Percentiles rank a stretch among this genome's conserved stretches.
These are phyloP conservation scores for Pteropus alecto DNA, from an alignment of 2,113 vertebrate species.

Conservation along the genomic window DNA sequence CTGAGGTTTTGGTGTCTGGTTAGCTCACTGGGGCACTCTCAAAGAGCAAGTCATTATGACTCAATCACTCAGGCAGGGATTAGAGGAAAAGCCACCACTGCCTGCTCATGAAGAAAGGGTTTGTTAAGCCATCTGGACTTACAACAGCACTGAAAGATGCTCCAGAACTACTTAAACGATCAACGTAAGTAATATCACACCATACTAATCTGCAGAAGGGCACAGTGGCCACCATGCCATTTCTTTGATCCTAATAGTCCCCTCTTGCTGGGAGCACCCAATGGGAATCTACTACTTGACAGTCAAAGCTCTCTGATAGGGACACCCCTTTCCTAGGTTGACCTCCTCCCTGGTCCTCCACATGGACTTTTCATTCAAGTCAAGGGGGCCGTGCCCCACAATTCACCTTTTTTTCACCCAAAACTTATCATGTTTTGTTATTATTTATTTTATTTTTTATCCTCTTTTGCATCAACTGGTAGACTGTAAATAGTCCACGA, in stretches of 20 bases:
- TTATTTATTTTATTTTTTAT: neutral
- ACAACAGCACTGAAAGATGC: neutral
- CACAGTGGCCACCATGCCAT: neutral
- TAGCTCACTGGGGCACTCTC: neutral
- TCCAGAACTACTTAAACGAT: neutral
- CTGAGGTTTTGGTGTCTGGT: neutral
- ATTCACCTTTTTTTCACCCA: neutral
- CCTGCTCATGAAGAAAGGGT: neutral
- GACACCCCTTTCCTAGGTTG: too few species aligned
- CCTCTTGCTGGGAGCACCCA: neutral
- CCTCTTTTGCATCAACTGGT: neutral
- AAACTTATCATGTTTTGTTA: neutral
- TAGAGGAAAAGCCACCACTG: neutral
- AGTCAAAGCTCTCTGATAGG: neutral
- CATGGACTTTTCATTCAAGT: neutral
- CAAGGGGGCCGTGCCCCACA: neutral
- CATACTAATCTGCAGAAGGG: neutral
- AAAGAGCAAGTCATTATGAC: neutral
- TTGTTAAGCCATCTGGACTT: neutral
- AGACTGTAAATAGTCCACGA: neutral
- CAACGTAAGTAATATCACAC: neutral
- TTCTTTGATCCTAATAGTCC: neutral
- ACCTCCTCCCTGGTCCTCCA: neutral
- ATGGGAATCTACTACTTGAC: neutral
- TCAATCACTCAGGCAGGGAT: neutral